These are phyloP conservation scores for Lutjanus erythropterus DNA, from an alignment of 2,113 vertebrate species.

Conservation along the genomic window DNA sequence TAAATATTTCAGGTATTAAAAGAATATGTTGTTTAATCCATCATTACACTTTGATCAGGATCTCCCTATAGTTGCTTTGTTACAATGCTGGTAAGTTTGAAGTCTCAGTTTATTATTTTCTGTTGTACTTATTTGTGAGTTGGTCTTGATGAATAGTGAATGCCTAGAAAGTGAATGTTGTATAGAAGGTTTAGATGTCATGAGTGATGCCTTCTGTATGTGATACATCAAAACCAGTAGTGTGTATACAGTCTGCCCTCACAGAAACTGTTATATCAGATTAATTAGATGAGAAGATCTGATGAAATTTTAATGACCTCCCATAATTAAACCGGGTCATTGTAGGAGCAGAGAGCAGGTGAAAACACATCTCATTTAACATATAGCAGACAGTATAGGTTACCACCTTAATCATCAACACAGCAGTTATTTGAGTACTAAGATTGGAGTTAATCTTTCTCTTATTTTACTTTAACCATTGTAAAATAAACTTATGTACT, in stretches of 20 bases:
- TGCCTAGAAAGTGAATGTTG: background rate
- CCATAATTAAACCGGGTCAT: background rate
- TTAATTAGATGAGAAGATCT: background rate
- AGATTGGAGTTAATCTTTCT: background rate
- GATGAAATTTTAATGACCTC: background rate
- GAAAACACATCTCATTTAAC: background rate
- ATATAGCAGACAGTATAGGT: background rate
- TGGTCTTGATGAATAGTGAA: background rate
- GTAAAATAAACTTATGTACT: constrained; percentile 56
- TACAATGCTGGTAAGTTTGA: too few relatives aligned
- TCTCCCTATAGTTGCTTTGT: too few relatives aligned
- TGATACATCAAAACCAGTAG: background rate
- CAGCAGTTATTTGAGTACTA: background rate
- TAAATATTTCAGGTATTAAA: too few relatives aligned
- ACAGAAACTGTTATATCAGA: background rate
- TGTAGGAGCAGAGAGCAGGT: background rate
- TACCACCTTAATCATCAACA: background rate
- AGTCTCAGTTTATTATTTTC: too few relatives aligned
- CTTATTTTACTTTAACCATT: background rate
- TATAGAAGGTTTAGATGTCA: too few relatives aligned
- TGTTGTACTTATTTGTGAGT: too few relatives aligned
- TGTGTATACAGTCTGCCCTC: background rate
- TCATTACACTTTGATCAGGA: too few relatives aligned
- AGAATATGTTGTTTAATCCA: too few relatives aligned
- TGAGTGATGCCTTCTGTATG: background rate